Base-by-base conservation (phyloP, 2,888 invertebrate species). In the Dynastes grantii region DNA sequence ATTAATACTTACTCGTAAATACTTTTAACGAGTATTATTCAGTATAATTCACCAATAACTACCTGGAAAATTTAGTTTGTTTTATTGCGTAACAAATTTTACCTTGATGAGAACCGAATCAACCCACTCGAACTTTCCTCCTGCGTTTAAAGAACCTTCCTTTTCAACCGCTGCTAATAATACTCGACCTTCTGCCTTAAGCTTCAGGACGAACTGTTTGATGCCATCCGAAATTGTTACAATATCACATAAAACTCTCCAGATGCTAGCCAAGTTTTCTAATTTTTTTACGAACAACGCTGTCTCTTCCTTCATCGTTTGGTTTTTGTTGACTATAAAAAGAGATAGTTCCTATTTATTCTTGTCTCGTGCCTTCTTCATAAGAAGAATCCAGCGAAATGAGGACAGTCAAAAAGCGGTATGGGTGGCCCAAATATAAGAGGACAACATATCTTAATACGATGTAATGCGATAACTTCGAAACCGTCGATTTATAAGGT, bases 91-190 rank as follows among this genome's bases (percentile, higher is more conserved):
- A 73, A 78, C 67, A 77, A 32, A 76, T 45, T 22, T 55, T 75
- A 93, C 93, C 90, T 96, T 96, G 0, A 97, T 94, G 75, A 98
- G 91, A 82, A 95, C 89, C 13, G 97, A 97, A 88, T 98, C 96
- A 16, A 97, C 93, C 96, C 97, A 98, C 90, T 97, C 97, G 86
- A 97, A 98, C 88, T 94, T 95, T 4, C 97, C 97, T n/a, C 96
- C 96, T 0, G 94, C 93, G 83, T 94, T 95, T 2, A 95, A 89
- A 8, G 93, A 92, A 49, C 91, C 91, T 3, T 92, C 91, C 64
- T 90, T 89, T 64, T 89, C 87, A 0, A 92, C 90, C 84, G 90
- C 89, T 0, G 81, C 81, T 70, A 87, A 85, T 51, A 87, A 81
- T 77, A 68, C 77, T 71, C 78, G 68, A 53, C 77, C 78, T 78